Evolutionary conservation across 2,888 invertebrate genomes (phyloP), one percentile per base, ranked within the genome.

Genomic region (Oscheius myriophilus): DNA sequence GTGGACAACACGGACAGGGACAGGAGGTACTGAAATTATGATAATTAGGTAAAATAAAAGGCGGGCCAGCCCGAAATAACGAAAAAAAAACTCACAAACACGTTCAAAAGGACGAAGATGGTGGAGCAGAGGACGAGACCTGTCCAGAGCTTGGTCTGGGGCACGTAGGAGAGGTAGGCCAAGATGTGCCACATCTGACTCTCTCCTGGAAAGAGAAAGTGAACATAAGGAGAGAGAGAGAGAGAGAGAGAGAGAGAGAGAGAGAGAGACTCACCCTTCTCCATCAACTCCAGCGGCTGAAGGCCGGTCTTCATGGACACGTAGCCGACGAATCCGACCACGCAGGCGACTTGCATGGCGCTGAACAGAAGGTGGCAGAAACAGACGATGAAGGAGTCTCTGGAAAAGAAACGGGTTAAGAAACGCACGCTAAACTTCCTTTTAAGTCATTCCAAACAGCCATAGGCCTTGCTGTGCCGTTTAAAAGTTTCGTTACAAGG

Each of bases 151-250:
- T 82, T 83, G 14, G 74, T 63, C 45, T 77, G 55, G n/a, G 81
- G 80, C 39, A 84, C 61, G 70, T 80, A 81, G 14, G 82, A 78
- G 26, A 84, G 67, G 70, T 86, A 85, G 39, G 81, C 76, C 33
- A 85, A 70, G 52, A 84, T 65, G 52, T 84, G 81, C 80, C 82
- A 82, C 81, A 85, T 78, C 59, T 85, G 81, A 16, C 75, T 70
- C 57, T 84, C 83, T 25, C 84, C 81, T 80, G 53, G 58, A 73
- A 62, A 25, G n/a, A 23, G 41, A 7, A 18, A n/a, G 23, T 52
- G n/a, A n/a, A n/a, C n/a, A n/a, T n/a, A n/a, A 21, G 21, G n/a
- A 52, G 12, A n/a, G 11, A n/a, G n/a, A n/a, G n/a, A 62, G 11
- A 25, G n/a, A 23, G 41, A 7, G 18, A n/a, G 23, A 61, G n/a